phyloP scores from a whole-genome alignment of 2,797 vertebrate species.

The Prionace glauca region DNA sequence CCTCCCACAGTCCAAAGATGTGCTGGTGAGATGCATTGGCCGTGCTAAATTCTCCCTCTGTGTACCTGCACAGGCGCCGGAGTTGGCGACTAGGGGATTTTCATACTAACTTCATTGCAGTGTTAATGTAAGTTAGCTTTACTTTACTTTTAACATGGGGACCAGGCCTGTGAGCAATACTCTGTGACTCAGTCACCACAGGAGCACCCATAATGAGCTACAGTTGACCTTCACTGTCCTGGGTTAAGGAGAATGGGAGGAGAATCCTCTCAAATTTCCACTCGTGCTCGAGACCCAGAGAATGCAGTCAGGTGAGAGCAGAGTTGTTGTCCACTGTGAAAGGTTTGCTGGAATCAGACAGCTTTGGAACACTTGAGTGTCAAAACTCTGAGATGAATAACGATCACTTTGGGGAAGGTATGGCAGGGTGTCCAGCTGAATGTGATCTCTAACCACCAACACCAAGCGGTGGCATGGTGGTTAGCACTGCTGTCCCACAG shows the following conservation, averaged over 20 bases:
- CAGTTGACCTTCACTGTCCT: neutral
- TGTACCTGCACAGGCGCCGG: too few relatives aligned
- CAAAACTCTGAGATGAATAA: neutral
- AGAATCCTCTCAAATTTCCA: neutral
- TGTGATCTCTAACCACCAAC: neutral
- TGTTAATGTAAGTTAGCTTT: too few relatives aligned
- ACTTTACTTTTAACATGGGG: neutral
- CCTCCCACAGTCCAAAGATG: too few relatives aligned
- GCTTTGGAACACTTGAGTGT: neutral
- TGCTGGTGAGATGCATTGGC: too few relatives aligned
- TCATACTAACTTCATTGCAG: too few relatives aligned
- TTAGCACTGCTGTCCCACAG: too few relatives aligned
- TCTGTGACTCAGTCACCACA: neutral
- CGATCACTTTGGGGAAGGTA: neutral
- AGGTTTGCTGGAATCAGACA: neutral
- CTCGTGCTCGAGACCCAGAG: neutral
- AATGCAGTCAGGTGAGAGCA: neutral
- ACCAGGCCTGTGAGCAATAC: too few relatives aligned
- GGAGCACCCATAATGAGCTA: neutral
- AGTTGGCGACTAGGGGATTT: too few relatives aligned
- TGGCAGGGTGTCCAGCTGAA: neutral
- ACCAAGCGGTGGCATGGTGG: too few relatives aligned
- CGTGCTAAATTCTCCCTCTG: too few relatives aligned
- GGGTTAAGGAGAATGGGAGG: neutral
- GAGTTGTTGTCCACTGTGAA: neutral